Conservation (phyloP, 1,140 invertebrate species). For the Drosophila virilis region DNA sequence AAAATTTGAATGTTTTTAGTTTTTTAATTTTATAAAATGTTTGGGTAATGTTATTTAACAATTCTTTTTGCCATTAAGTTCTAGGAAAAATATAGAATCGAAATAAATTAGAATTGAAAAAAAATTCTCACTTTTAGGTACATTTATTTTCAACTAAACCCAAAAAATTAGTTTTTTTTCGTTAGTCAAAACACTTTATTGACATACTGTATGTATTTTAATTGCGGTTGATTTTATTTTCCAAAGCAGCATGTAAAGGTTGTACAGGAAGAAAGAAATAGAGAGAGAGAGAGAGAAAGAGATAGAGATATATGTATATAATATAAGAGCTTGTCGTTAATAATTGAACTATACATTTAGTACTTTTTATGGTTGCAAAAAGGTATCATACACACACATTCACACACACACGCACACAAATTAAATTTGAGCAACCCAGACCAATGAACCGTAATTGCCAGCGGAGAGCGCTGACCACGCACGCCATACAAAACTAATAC, state of each 20-base stretch:
- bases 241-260: slow-evolving; percentile 67
- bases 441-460: slow-evolving; percentile 32
- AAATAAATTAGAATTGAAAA: too few species aligned
- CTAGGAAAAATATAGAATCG: too few species aligned
- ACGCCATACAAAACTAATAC: slow-evolving; percentile 5
- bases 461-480: slow-evolving; percentile 15
- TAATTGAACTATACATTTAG: slow-evolving; percentile 20
- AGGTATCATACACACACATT: slow-evolving; percentile 3
- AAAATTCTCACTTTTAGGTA: too few species aligned
- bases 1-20: too few species aligned
- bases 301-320: slow-evolving; percentile 29
- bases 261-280: slow-evolving; percentile 42
- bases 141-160: too few species aligned
- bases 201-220: slow-evolving; percentile 50
- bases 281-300: slow-evolving; percentile 44
- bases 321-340: slow-evolving; percentile 31
- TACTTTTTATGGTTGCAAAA: slow-evolving; percentile 11
- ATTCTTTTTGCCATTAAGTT: too few species aligned
- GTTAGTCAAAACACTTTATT: too few species aligned
- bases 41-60: too few species aligned
- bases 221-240: slow-evolving; percentile 54
- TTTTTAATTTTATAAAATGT: too few species aligned
- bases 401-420: slow-evolving; percentile 8
- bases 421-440: slow-evolving; percentile 13
- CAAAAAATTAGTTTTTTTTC: too few species aligned